Conservation (phyloP, 2,888 invertebrate species). For the Heliconius sara region DNA sequence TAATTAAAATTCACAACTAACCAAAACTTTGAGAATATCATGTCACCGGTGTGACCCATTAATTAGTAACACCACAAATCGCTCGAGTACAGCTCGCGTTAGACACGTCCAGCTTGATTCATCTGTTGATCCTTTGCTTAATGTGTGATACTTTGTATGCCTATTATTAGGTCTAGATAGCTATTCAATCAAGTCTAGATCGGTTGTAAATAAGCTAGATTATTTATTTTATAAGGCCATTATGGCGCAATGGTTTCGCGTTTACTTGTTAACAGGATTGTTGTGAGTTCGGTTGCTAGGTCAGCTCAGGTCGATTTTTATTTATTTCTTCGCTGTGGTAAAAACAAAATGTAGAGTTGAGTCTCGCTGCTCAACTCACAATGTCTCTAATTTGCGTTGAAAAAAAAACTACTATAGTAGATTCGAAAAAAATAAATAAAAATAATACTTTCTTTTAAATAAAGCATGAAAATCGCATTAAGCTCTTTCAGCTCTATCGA, state of each 20-base stretch:
- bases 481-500: too few relatives aligned
- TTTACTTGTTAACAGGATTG: not conserved
- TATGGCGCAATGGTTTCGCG: not conserved
- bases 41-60: conserved; percentile 36
- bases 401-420: too few relatives aligned
- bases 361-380: too few relatives aligned
- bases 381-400: too few relatives aligned
- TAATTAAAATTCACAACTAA: too few relatives aligned
- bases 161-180: conserved; percentile 8
- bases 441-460: too few relatives aligned
- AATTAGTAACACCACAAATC: conserved; percentile 43
- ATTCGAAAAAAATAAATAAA: too few relatives aligned
- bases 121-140: conserved; percentile 39
- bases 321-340: too few relatives aligned
- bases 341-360: too few relatives aligned
- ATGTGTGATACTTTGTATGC: conserved; percentile 19
- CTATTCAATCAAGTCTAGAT: not conserved
- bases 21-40: conserved; percentile 30
- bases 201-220: not conserved
- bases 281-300: not conserved
- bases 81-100: conserved; percentile 38
- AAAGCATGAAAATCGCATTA: too few relatives aligned
- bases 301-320: too few relatives aligned
- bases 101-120: conserved; percentile 38
- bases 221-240: not conserved